These are phyloP conservation scores for Diploptera punctata DNA, from an alignment of 2,888 invertebrate genomes.

Conservation along the genomic window DNA sequence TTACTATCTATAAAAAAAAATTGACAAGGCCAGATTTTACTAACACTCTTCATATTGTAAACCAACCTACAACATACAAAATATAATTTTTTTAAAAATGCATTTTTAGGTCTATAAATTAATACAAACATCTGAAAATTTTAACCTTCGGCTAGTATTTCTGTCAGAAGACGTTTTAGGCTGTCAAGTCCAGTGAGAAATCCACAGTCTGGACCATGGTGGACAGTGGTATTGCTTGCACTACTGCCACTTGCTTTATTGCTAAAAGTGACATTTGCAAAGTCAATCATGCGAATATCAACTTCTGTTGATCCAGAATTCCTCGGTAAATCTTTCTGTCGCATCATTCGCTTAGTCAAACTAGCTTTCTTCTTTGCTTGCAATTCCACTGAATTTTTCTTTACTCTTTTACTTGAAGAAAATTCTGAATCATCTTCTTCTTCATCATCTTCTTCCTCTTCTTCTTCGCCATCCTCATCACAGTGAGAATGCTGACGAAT, in stretches of 20 bases:
- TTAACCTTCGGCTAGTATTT: constrained; percentile 68
- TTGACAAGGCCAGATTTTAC: too few species aligned
- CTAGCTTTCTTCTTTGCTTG: constrained; percentile 15
- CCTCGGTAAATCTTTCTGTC: constrained; percentile 47
- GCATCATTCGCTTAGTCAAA: background rate
- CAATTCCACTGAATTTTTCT: constrained; percentile 2
- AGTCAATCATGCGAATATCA: constrained; percentile 95
- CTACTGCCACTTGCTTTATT: constrained; percentile 61
- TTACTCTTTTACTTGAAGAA: background rate
- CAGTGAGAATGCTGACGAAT: constrained; percentile 37
- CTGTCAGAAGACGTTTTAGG: constrained; percentile 77
- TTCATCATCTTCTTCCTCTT: constrained; percentile 19
- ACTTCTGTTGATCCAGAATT: constrained; percentile 59
- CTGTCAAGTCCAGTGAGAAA: constrained; percentile 90
- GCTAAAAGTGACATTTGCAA: constrained; percentile 91
- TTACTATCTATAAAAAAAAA: too few species aligned
- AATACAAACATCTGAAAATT: too few species aligned
- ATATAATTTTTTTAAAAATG: too few species aligned
- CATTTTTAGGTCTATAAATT: too few species aligned
- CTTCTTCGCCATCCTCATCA: constrained; percentile 23
- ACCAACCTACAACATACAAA: too few species aligned
- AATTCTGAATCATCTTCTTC: constrained; percentile 2
- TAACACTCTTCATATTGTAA: too few species aligned
- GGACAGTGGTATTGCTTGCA: constrained; percentile 52
- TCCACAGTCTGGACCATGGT: constrained; percentile 86